These are phyloP conservation scores for Cranoglanis bouderius DNA, from an alignment of 2,113 vertebrate species.

Conservation along the genomic window DNA sequence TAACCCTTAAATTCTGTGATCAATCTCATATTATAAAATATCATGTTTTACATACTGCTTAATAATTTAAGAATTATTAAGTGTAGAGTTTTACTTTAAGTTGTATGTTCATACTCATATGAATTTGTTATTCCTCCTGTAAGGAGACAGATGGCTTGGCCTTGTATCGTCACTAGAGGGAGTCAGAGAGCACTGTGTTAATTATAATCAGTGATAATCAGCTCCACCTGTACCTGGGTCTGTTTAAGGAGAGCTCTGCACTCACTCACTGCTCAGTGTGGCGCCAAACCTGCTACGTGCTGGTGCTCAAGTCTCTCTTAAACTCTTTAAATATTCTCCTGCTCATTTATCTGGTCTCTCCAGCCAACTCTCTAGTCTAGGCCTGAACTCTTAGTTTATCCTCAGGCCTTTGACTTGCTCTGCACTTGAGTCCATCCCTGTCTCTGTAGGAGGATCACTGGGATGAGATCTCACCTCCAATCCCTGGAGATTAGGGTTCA, in stretches of 20 bases:
- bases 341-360: background rate
- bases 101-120: no score
- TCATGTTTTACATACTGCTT: background rate
- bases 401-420: background rate
- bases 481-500: no score
- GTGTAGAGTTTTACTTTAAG: background rate
- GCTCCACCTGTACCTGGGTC: background rate
- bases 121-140: no score
- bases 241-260: background rate
- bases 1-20: background rate
- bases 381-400: no score
- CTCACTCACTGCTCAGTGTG: background rate
- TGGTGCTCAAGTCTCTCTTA: background rate
- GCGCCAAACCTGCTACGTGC: background rate
- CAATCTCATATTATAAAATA: background rate
- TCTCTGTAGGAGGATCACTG: background rate
- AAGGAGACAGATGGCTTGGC: no score
- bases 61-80: background rate
- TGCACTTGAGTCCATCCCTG: background rate
- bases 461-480: background rate
- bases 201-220: background rate
- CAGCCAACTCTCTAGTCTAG: background rate
- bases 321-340: background rate
- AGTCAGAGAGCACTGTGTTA: background rate
- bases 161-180: background rate